These are phyloP conservation scores for Oncorhynchus kisutch DNA, from an alignment of 2,113 vertebrate species.

Conservation along the genomic window DNA sequence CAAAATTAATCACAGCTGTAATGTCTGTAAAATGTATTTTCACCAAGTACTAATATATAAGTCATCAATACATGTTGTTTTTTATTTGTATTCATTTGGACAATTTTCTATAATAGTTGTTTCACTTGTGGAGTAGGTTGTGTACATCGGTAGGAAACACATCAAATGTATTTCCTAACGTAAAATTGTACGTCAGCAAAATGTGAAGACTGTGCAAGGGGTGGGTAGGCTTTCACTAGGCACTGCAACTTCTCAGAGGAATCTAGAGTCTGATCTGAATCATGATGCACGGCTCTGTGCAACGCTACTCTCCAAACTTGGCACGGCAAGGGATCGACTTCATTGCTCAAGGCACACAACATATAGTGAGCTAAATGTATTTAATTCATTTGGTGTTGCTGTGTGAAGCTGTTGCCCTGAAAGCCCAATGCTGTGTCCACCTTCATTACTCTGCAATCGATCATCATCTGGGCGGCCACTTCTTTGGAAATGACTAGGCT, in stretches of 20 bases:
- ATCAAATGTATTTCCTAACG: no score
- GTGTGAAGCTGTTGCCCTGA: conserved; percentile 51
- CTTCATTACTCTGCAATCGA: conserved; percentile 60
- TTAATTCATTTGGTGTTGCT: conserved; percentile 49
- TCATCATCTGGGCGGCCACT: conserved; percentile 47
- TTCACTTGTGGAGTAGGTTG: no score
- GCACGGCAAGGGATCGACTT: conserved; percentile 44
- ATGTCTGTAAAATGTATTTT: no score
- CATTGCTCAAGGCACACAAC: conserved; percentile 52
- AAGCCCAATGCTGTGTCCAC: conserved; percentile 39
- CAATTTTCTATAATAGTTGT: no score
- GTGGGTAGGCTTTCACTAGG: no score
- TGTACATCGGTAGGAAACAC: no score
- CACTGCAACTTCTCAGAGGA: conserved; percentile 39
- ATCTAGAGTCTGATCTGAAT: conserved; percentile 54
- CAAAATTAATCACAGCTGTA: no score
- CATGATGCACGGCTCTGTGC: conserved; percentile 53
- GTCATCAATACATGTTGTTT: no score
- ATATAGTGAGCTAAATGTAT: conserved; percentile 52
- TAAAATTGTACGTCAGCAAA: no score
- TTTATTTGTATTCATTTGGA: no score
- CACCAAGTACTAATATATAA: no score
- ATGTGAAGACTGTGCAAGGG: no score
- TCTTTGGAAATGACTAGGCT: conserved; percentile 38
- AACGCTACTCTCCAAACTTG: conserved; percentile 53